phyloP scores from a whole-genome alignment of 2,888 invertebrate genomes.

The Drosophila koepferae region DNA sequence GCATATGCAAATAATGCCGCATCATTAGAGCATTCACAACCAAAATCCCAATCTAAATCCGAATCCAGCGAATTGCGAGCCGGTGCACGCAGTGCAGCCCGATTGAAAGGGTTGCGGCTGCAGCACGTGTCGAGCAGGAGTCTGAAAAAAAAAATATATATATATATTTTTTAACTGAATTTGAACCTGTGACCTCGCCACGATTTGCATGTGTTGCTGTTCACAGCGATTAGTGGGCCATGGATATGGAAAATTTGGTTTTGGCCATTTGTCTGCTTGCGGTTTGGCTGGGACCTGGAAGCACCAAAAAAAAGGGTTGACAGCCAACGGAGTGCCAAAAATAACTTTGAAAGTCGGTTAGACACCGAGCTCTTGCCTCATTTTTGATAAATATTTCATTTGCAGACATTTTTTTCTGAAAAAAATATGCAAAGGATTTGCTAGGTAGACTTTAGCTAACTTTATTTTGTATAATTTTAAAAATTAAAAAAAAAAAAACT shows the following conservation, averaged over 20 bases:
- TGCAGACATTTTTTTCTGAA: not conserved
- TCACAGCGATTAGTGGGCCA: slow-evolving; percentile 53
- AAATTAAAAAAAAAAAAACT: not conserved
- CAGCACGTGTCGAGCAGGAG: slow-evolving; percentile 64
- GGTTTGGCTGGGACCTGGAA: slow-evolving; percentile 22
- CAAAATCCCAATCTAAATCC: slow-evolving; percentile 17
- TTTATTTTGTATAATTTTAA: no score
- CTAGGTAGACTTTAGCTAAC: not conserved
- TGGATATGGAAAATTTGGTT: slow-evolving; percentile 52
- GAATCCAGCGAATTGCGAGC: slow-evolving; percentile 15
- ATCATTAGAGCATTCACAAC: slow-evolving; percentile 70
- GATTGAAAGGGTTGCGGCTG: slow-evolving; percentile 63
- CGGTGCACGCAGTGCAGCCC: slow-evolving; percentile 32
- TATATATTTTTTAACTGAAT: not conserved
- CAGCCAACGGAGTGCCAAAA: slow-evolving; percentile 26
- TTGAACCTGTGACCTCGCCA: slow-evolving; percentile 39
- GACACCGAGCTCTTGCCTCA: not conserved
- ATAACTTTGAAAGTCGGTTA: not conserved
- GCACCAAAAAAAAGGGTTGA: slow-evolving; percentile 42
- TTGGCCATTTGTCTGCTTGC: slow-evolving; percentile 34
- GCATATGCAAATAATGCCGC: slow-evolving; percentile 79
- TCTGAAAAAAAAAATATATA: slow-evolving; percentile 9
- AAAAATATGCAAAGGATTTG: not conserved
- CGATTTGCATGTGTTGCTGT: slow-evolving; percentile 66
- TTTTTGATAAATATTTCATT: not conserved